Base-by-base conservation (phyloP, 2,113 vertebrate species). In the Hystrix cristata region DNA sequence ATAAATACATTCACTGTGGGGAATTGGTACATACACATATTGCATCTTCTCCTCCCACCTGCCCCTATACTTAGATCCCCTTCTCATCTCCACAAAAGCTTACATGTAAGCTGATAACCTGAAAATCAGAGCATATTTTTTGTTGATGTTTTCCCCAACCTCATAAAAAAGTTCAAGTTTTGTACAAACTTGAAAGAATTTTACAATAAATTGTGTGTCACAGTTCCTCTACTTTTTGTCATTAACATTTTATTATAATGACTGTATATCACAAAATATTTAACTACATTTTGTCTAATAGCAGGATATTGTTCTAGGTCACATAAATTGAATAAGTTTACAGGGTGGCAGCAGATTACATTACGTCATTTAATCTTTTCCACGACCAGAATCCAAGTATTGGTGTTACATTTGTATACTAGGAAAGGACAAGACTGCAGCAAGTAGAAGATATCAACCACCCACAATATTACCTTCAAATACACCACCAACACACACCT, bases 291-390 rank as follows among this genome's bases (percentile, higher is more conserved):
- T 87, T 76, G 64, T 86, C 43, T 88, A 43, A 79, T 55, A 43
- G 29, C 12, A 81, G 64, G 10, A 57, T 95, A 38, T 65, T 95
- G 15, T 85, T 78, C 78, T 69, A 67, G 71, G 62, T 91, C 64
- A 93, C 38, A 80, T 74, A 43, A 87, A 87, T 79, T 83, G 13
- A 71, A 67, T 91, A 93, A 83, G n/a, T 31, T 65, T 51, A 65
- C 1, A 90, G 13, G 13, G 59, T 34, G 29, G 13, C 48, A 88
- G 12, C 53, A 72, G 91, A 79, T 95, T 93, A 80, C 8, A 71
- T 64, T 53, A 93, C 38, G 0, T 57, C 69, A 23, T 69, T 91
- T n/a, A 87, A 92, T n/a, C 16, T 87, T 82, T 31, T 90, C 23
- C 46, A 95, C 84, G 19, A 90, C 13, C 13, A 48, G 0, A 62